Conservation (phyloP, 1,140 invertebrate species). For the Macrostomum lignano region DNA sequence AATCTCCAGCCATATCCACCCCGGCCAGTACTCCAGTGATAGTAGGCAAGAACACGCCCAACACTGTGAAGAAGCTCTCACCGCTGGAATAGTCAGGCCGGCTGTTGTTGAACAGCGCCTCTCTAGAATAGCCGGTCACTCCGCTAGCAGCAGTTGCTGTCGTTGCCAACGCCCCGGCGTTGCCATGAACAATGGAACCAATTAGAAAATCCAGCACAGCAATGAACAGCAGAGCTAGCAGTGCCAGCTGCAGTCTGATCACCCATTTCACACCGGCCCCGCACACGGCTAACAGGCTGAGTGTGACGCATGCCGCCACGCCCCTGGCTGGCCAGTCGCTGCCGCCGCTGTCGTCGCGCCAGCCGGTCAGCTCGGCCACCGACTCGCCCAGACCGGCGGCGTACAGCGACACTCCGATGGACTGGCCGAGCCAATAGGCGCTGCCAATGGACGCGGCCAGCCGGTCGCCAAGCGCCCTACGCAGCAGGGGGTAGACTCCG, state of each 20-base stretch:
- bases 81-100: no score
- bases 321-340: no score
- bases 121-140: no score
- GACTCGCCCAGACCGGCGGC: slow-evolving; percentile 80
- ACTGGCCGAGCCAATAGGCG: slow-evolving; percentile 82
- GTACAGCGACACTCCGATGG: slow-evolving; percentile 71
- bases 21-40: slow-evolving; percentile 48
- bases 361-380: slow-evolving; percentile 49
- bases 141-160: no score
- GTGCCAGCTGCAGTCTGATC: slow-evolving; percentile 40
- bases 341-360: slow-evolving; percentile 33
- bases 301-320: no score
- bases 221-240: slow-evolving; percentile 45
- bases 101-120: no score
- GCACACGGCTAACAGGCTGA: slow-evolving; percentile 40
- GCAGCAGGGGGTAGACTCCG: slow-evolving; percentile 70
- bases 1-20: slow-evolving; percentile 80
- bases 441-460: slow-evolving; percentile 65
- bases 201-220: no score
- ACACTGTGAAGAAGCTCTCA: no score
- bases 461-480: slow-evolving; percentile 63
- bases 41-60: no score
- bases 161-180: no score
- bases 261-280: slow-evolving; percentile 38
- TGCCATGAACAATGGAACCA: slow-evolving; percentile 32